Evolutionary conservation across 1,140 invertebrate genomes (phyloP).

Genomic region (Lepidurus apus): DNA sequence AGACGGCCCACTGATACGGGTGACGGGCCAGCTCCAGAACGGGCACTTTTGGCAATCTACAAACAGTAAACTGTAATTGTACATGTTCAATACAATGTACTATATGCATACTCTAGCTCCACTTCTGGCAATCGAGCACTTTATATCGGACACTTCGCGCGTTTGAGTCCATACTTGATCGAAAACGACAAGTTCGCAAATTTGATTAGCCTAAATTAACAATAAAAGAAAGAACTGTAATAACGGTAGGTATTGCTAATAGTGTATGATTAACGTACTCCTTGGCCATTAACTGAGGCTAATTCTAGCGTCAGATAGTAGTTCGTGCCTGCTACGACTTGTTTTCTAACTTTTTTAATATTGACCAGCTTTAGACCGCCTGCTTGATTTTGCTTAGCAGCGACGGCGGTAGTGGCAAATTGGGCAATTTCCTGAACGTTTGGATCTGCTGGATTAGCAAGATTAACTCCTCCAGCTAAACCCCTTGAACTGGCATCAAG

Average conservation of each 20-base stretch:
- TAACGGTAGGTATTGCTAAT: neutral
- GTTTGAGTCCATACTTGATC: neutral
- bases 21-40: neutral
- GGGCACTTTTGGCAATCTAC: neutral
- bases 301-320: neutral
- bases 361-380: neutral
- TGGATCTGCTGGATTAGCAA: neutral
- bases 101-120: neutral
- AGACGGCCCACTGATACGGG: neutral
- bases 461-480: neutral
- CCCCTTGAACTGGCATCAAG: neutral
- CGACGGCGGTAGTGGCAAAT: neutral
- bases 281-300: no score
- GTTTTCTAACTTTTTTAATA: neutral
- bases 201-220: neutral
- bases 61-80: neutral
- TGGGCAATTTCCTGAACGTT: neutral
- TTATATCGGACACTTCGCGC: neutral
- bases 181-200: neutral
- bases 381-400: neutral
- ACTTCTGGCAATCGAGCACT: neutral
- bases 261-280: no score
- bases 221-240: neutral
- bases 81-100: neutral
- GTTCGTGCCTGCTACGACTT: neutral